These are phyloP conservation scores for Smutsia temminckii DNA, from an alignment of 2,797 vertebrate genomes.

Conservation along the genomic window DNA sequence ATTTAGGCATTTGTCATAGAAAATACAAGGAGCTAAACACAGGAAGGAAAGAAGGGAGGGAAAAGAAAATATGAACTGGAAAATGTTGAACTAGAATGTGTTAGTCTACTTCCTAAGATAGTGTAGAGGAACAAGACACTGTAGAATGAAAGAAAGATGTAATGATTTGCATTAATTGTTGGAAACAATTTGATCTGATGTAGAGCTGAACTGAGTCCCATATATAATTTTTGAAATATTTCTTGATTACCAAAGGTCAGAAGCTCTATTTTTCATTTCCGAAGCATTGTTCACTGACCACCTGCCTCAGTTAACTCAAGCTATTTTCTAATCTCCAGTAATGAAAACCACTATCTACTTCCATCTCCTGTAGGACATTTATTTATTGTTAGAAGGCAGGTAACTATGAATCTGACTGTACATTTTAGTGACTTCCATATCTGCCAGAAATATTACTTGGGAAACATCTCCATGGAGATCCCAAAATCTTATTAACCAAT, in stretches of 20 bases:
- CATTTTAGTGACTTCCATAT: conserved; percentile 2
- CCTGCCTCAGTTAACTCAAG: background rate
- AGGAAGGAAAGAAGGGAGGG: background rate
- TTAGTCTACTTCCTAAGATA: background rate
- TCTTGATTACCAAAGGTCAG: conserved; percentile 17
- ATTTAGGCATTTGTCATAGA: background rate
- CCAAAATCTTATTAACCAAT: conserved; percentile 12
- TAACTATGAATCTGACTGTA: background rate
- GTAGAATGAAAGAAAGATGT: background rate
- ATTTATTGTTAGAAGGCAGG: conserved; percentile 42
- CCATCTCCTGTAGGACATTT: conserved; percentile 41
- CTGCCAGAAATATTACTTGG: conserved; percentile 44
- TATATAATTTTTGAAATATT: conserved; percentile 10
- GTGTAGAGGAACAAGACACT: background rate
- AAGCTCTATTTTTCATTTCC: conserved; percentile 44
- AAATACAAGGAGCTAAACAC: background rate
- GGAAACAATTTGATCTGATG: background rate
- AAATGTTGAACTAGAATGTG: background rate
- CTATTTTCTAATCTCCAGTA: conserved; percentile 26
- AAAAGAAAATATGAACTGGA: background rate
- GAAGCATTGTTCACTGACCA: background rate
- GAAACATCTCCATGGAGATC: conserved; percentile 22
- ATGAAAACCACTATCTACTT: conserved; percentile 9
- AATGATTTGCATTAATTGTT: conserved; percentile 14
- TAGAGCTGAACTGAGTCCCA: background rate